Base-by-base conservation (phyloP, 1,140 invertebrate species). In the Battus philenor region DNA sequence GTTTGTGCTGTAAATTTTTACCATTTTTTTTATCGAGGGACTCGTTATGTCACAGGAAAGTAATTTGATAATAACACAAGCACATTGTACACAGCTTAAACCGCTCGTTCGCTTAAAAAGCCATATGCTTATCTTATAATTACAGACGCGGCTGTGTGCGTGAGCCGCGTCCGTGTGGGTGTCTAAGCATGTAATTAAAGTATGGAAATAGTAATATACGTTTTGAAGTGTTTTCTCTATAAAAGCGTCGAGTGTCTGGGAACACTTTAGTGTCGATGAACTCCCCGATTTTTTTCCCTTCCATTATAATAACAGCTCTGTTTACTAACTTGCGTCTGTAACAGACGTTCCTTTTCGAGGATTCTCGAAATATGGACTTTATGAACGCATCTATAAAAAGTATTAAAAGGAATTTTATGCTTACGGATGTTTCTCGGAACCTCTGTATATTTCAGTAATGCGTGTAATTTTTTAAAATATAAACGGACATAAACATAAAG, bases 221-320 rank as follows among this genome's bases (percentile, higher is more conserved):
- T 74, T 78, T 81, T 78, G 69, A 80, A 83, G 79, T 83, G 77
- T 83, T 83, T 83, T 83, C 77, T 67, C 73, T 75, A 83, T 83
- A 79, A 83, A 81, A 83, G 59, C 47, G 41, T 79, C 69, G 66
- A 83, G 77, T 78, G 71, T 52, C 58, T 79, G 69, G 76, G 76
- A 80, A 82, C 76, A 68, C 66, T 66, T 50, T 30, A 32, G 50
- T 56, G 70, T 70, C 75, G 47, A 56, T 66, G 77, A 79, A 59
- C 79, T 54, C 56, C 20, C 15, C 44, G 11, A 54, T 62, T 72
- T 68, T n/a, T 69, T 63, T 66, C 59, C 59, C 59, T 56, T 52
- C 50, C 48, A 51, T 61, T 60, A 63, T 63, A 56, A 71, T 68
- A 67, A 71, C 56, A 68, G 54, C 50, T 58, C 58, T 70, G 65